Conservation (phyloP, 2,797 vertebrate genomes). For the Lerista edwardsae region DNA sequence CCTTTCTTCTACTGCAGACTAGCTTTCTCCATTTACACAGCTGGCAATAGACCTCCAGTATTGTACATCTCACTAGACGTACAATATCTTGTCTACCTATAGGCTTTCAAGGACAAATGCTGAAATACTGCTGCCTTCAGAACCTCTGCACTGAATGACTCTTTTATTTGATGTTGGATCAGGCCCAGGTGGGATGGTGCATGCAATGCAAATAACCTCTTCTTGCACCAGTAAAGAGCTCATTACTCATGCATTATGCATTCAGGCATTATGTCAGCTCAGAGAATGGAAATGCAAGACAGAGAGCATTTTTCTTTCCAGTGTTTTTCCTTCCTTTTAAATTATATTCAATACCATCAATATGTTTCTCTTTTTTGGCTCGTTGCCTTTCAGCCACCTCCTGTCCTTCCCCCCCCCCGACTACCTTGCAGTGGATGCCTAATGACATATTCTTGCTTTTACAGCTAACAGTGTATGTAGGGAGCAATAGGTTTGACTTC, state of each 20-base stretch:
- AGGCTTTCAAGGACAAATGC: not conserved
- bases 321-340: conserved; percentile 23
- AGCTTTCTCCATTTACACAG: not conserved
- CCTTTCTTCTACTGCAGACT: not conserved
- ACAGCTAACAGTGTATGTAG: conserved; percentile 47
- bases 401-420: conserved; percentile 8
- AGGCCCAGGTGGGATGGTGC: conserved; percentile 11
- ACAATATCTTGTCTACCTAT: not conserved
- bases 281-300: not conserved
- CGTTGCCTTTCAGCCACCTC: conserved; percentile 32
- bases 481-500: conserved; percentile 52
- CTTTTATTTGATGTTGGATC: conserved; percentile 15
- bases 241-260: conserved; percentile 35
- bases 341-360: conserved; percentile 50
- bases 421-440: conserved; percentile 10
- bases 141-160: not conserved
- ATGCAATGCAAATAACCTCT: conserved; percentile 32
- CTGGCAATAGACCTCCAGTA: not conserved
- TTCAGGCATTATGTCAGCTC: conserved; percentile 27
- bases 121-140: not conserved
- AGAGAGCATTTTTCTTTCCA: conserved; percentile 28
- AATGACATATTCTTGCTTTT: conserved; percentile 50
- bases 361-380: conserved; percentile 40
- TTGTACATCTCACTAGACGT: not conserved
- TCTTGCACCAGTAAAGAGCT: conserved; percentile 22